Conservation (phyloP, 2,113 vertebrate genomes). For the Saccopteryx leptura region DNA sequence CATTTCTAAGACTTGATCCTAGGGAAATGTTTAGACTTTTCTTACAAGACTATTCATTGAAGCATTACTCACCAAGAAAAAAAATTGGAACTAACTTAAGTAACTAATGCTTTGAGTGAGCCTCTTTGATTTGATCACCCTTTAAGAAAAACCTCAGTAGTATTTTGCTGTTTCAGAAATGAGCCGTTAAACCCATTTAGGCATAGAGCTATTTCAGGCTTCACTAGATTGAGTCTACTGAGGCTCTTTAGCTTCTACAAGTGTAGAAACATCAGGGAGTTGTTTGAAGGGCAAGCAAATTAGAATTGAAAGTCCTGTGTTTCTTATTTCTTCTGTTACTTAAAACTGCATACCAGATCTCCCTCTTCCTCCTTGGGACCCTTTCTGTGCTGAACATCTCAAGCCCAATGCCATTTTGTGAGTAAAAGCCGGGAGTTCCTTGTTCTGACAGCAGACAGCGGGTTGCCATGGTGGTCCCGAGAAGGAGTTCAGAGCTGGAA, state of each 20-base stretch:
- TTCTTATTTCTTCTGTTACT: background rate
- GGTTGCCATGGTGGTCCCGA: too few species aligned
- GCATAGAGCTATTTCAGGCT: background rate
- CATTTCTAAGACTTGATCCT: background rate
- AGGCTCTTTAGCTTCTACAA: background rate
- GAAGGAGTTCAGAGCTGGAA: too few species aligned
- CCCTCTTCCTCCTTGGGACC: background rate
- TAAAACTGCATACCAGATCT: background rate
- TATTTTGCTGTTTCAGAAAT: background rate
- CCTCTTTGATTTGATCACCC: background rate
- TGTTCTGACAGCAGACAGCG: accelerated
- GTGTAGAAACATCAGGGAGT: background rate
- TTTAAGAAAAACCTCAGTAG: slow-evolving; percentile 20
- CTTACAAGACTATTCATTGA: background rate
- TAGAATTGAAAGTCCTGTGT: background rate
- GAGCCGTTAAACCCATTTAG: background rate
- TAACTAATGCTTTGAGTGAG: background rate
- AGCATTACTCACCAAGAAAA: background rate
- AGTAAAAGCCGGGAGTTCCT: too few species aligned
- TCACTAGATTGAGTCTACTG: background rate
- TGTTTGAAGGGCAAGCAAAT: background rate
- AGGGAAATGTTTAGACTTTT: background rate
- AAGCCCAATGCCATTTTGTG: background rate
- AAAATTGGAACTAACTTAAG: background rate
- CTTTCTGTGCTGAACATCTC: background rate